Percentiles rank a stretch among this genome's conserved stretches.
Evolutionary conservation across 2,797 vertebrate species (phyloP).

Genomic region (Silurus lanzhouensis): DNA sequence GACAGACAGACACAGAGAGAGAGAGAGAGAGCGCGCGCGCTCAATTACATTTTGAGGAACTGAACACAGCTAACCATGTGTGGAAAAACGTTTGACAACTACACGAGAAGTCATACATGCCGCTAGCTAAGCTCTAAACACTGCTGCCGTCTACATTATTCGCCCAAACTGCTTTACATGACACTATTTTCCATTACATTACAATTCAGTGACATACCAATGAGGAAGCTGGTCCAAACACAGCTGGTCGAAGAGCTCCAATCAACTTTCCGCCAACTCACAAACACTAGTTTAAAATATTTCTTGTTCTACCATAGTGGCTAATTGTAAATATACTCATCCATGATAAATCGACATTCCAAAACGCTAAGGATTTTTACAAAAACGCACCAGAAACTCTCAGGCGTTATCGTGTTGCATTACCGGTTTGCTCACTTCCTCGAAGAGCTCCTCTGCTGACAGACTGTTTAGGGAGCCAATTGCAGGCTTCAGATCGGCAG

Average conservation of each 20-base stretch:
- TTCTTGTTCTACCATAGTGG: neutral
- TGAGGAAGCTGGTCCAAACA: neutral
- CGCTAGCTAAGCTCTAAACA: neutral
- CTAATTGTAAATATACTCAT: neutral
- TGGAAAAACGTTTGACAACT: neutral
- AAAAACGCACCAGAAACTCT: neutral
- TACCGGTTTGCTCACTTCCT: conserved; percentile 38
- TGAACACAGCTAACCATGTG: neutral
- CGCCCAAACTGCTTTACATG: neutral
- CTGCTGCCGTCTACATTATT: neutral
- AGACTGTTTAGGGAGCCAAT: conserved; percentile 26
- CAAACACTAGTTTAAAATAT: neutral
- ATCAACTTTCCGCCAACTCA: neutral
- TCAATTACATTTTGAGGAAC: neutral
- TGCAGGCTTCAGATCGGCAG: neutral
- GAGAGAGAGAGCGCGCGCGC: neutral
- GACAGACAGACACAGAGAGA: neutral
- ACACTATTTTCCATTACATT: neutral
- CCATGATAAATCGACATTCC: neutral
- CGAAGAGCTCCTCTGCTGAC: neutral
- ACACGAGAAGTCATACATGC: neutral
- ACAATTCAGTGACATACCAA: neutral
- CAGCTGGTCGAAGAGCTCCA: neutral
- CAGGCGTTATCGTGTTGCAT: neutral
- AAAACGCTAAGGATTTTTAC: neutral